Evolutionary conservation across 92 coral and sea anemone species (phyloP).

Genomic region (Phenganax marumi): DNA sequence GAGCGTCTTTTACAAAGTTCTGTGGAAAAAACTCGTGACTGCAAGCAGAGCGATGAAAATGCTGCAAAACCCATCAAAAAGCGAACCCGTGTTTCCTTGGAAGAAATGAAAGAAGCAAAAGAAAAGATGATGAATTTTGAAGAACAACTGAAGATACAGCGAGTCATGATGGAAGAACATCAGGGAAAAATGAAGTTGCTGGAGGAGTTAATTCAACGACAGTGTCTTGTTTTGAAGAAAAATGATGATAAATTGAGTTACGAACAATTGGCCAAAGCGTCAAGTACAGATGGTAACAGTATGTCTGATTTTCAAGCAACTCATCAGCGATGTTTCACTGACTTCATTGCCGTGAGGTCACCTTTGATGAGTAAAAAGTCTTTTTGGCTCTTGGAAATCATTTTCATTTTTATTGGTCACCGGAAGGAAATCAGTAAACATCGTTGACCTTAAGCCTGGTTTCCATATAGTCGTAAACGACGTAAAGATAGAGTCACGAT

Average conservation of each 20-base stretch:
- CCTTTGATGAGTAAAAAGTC: no score
- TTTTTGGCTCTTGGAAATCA: no score
- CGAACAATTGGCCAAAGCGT: constrained; percentile 21
- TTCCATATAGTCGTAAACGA: no score
- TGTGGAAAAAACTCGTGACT: not conserved
- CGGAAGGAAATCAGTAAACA: no score
- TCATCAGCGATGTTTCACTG: no score
- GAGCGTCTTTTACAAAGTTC: not conserved
- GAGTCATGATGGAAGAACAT: constrained; percentile 24
- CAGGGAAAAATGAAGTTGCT: constrained; percentile 22
- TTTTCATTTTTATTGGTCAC: no score
- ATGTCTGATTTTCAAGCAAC: no score
- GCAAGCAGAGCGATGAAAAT: constrained; percentile 1
- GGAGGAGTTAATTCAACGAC: constrained; percentile 29
- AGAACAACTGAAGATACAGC: constrained; percentile 9
- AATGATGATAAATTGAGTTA: constrained; percentile 29
- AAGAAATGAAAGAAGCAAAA: constrained; percentile 9
- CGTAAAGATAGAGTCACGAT: no score
- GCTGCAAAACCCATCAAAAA: not conserved
- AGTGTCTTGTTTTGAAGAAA: constrained; percentile 28
- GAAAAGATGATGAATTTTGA: constrained; percentile 19
- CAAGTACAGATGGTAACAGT: not conserved
- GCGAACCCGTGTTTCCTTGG: not conserved
- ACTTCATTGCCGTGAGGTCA: no score
- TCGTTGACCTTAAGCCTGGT: no score